phyloP scores from a whole-genome alignment of 2,797 vertebrate genomes.

The Capromys pilorides region DNA sequence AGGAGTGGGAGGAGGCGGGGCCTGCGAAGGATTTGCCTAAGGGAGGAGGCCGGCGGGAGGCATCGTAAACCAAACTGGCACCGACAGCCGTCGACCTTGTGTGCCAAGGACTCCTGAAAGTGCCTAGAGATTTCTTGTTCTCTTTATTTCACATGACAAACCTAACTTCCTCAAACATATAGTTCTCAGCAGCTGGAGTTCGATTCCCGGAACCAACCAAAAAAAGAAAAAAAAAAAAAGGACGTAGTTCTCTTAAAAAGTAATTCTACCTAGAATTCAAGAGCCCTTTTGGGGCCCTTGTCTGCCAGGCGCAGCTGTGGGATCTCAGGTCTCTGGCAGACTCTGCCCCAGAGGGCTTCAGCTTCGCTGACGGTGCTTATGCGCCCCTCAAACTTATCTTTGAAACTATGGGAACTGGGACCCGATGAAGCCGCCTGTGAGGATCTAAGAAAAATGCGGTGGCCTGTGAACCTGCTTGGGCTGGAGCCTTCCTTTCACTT shows the following conservation, averaged over 20 bases:
- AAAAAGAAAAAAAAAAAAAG: too few species aligned
- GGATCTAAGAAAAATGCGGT: background rate
- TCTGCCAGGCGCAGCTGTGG: background rate
- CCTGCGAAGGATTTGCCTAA: rapidly evolving
- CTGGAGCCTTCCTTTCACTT: background rate
- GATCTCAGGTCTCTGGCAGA: background rate
- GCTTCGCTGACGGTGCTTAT: background rate
- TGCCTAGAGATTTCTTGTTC: background rate
- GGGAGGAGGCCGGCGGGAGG: background rate
- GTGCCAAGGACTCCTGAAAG: background rate
- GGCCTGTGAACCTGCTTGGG: background rate
- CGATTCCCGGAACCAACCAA: too few species aligned
- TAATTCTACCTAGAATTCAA: background rate
- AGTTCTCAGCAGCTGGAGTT: too few species aligned
- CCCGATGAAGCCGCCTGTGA: background rate
- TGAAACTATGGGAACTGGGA: background rate
- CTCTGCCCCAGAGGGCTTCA: background rate
- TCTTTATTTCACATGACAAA: background rate
- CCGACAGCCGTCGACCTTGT: rapidly evolving
- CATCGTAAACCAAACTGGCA: rapidly evolving
- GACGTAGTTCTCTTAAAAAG: background rate
- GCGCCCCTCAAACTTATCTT: background rate
- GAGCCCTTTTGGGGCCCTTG: background rate
- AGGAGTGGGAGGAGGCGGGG: background rate
- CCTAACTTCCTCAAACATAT: background rate